A percentile compares a stretch with the other conserved stretches of the same genome.
Evolutionary conservation across 2,797 vertebrate genomes (phyloP).

Genomic region (Oophaga sylvatica): DNA sequence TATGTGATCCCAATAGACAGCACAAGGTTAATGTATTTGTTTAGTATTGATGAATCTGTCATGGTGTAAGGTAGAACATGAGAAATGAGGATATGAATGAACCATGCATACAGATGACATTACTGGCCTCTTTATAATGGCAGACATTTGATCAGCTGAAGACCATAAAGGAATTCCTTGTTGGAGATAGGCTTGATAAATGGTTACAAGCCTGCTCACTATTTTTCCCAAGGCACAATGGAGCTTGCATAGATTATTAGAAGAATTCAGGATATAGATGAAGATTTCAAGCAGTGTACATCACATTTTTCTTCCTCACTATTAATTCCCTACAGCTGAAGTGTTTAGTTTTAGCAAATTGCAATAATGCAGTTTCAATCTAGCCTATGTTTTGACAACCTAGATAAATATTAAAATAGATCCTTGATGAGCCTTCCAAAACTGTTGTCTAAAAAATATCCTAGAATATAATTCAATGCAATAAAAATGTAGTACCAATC

Average conservation of each 20-base stretch:
- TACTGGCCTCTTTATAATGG: conserved; percentile 21
- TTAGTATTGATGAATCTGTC: conserved; percentile 51
- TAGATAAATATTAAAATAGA: too few species aligned
- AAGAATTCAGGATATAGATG: background rate
- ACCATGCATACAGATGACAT: conserved; percentile 37
- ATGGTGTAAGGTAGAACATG: conserved; percentile 40
- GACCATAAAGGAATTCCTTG: conserved; percentile 39
- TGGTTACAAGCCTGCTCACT: background rate
- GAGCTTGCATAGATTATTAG: conserved; percentile 10
- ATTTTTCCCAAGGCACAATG: conserved; percentile 15
- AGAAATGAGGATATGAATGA: conserved; percentile 43
- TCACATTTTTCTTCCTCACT: background rate
- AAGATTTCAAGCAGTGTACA: background rate
- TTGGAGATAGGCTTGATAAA: conserved; percentile 39
- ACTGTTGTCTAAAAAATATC: too few species aligned
- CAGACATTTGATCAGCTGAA: conserved; percentile 31
- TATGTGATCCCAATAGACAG: conserved; percentile 45
- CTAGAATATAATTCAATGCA: too few species aligned
- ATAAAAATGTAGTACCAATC: too few species aligned
- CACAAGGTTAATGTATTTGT: conserved; percentile 50
- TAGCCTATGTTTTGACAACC: too few species aligned
- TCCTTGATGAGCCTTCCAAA: too few species aligned
- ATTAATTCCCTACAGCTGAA: background rate
- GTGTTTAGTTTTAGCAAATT: too few species aligned
- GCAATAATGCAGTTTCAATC: too few species aligned